These are phyloP conservation scores for Laterallus jamaicensis DNA, from an alignment of 2,113 vertebrate species.

Conservation along the genomic window DNA sequence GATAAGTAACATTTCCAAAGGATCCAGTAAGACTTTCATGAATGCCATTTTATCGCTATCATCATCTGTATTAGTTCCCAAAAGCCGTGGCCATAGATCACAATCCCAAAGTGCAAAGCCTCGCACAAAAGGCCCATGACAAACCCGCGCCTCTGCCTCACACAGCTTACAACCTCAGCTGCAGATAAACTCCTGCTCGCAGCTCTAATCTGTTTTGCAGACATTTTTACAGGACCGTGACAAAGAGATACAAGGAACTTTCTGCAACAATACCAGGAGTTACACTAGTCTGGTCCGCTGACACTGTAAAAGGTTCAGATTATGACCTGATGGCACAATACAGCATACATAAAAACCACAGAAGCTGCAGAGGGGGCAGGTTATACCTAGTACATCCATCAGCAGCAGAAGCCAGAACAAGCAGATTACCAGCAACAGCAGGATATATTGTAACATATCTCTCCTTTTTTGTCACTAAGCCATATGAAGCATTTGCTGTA, in stretches of 20 bases:
- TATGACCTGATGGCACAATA: not conserved
- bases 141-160: not conserved
- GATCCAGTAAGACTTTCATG: not conserved
- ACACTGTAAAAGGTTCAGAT: not conserved
- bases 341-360: not conserved
- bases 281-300: not conserved
- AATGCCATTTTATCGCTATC: not conserved
- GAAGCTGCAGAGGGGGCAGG: not conserved
- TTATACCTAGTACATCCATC: not conserved
- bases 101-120: not conserved
- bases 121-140: not conserved
- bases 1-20: not conserved
- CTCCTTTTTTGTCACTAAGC: constrained; percentile 21
- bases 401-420: not conserved
- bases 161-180: not conserved
- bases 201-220: not conserved
- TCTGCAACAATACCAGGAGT: not conserved
- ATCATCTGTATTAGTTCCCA: not conserved
- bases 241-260: not conserved
- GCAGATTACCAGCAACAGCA: not conserved
- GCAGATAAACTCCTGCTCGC: not conserved
- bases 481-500: not conserved
- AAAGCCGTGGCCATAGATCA: not conserved
- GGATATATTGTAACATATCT: not conserved
- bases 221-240: not conserved